Percentiles rank a stretch among this genome's conserved stretches.
These are phyloP conservation scores for Chironomus riparius DNA, from an alignment of 2,888 invertebrate genomes.

Conservation along the genomic window DNA sequence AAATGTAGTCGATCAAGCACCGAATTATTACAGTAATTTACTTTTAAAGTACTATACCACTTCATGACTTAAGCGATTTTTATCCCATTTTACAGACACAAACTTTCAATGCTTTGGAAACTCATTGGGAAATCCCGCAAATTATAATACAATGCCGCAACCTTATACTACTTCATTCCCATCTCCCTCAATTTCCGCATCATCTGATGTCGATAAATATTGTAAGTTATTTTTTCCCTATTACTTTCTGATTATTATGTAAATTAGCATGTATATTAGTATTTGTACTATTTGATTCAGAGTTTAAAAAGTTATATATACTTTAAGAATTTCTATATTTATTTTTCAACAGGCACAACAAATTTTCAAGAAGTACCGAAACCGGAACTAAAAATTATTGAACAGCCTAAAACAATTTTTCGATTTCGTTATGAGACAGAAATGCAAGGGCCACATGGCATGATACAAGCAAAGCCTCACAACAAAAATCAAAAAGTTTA, in stretches of 20 bases:
- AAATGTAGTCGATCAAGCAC: neutral
- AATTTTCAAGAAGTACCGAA: neutral
- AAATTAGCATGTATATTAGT: too few relatives aligned
- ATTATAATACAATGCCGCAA: too few relatives aligned
- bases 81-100: neutral
- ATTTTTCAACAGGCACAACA: neutral
- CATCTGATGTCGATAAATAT: neutral
- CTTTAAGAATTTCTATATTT: neutral
- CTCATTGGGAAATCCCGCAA: too few relatives aligned
- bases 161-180: too few relatives aligned
- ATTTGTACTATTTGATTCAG: neutral
- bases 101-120: neutral
- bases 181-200: too few relatives aligned
- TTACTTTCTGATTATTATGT: neutral
- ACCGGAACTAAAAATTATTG: slow-evolving; percentile 53
- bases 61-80: neutral
- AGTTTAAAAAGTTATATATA: neutral
- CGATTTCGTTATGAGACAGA: slow-evolving; percentile 78
- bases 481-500: slow-evolving; percentile 53
- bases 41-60: neutral
- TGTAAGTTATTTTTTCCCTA: neutral
- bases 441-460: slow-evolving; percentile 74
- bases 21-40: neutral
- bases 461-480: slow-evolving; percentile 60
- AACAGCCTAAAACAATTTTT: slow-evolving; percentile 67